Evolutionary conservation across 2,797 vertebrate species (phyloP).

Genomic region (Tauraco hartlaubi): DNA sequence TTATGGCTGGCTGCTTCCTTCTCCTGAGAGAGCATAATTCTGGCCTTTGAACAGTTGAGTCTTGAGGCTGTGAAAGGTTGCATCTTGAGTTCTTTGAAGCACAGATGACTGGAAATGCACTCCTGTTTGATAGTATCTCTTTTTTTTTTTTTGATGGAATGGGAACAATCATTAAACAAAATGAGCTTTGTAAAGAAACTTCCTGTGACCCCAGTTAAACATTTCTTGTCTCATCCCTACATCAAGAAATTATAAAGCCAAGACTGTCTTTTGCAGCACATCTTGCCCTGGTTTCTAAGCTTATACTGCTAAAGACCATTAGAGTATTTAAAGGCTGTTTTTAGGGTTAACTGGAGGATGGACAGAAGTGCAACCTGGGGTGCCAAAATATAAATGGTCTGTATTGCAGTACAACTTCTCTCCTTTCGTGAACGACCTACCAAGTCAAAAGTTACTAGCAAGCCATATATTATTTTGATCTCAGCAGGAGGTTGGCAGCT

Average conservation of each 20-base stretch:
- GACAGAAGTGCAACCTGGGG: background rate
- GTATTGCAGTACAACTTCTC: background rate
- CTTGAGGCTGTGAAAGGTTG: background rate
- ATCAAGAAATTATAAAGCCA: background rate
- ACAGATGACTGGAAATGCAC: background rate
- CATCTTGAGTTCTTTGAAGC: background rate
- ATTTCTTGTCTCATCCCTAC: background rate
- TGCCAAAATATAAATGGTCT: background rate
- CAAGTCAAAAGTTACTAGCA: background rate
- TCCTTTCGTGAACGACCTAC: background rate
- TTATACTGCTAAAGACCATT: background rate
- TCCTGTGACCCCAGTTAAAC: background rate
- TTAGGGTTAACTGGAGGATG: background rate
- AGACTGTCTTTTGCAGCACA: background rate
- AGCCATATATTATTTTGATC: background rate
- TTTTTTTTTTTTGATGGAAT: background rate
- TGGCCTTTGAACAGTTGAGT: background rate
- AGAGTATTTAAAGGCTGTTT: background rate
- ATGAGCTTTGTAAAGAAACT: conserved; percentile 4
- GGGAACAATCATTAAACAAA: background rate
- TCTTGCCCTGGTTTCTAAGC: background rate
- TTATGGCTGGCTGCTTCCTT: background rate
- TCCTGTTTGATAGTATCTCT: background rate
- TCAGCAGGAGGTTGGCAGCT: background rate
- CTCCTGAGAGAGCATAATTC: background rate